These are phyloP conservation scores for Dasyurus viverrinus DNA, from an alignment of 2,113 vertebrate genomes.

Conservation along the genomic window DNA sequence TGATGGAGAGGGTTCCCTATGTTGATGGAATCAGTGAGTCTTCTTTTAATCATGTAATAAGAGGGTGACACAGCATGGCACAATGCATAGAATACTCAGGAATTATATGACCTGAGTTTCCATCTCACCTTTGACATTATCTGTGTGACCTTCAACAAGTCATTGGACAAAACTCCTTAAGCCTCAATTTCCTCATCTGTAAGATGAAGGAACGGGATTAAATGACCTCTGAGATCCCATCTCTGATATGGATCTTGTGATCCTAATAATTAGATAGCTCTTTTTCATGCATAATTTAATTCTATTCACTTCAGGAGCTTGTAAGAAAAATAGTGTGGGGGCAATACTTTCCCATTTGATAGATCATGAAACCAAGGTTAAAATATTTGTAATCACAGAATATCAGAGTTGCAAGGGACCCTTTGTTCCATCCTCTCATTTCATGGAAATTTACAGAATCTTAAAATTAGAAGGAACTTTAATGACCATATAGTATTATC, in stretches of 20 bases:
- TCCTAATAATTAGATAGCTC: not conserved
- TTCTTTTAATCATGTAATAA: constrained; percentile 4
- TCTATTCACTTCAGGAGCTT: not conserved
- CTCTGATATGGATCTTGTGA: not conserved
- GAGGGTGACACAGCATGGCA: not conserved
- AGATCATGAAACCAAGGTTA: not conserved
- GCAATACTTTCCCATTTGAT: not conserved
- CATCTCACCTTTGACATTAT: not conserved
- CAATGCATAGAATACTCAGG: not conserved
- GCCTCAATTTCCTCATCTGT: not conserved
- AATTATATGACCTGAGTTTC: not conserved
- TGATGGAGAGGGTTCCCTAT: not conserved
- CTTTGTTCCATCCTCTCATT: not conserved
- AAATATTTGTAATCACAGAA: not conserved
- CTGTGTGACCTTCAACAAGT: not conserved
- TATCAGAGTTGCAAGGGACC: not conserved
- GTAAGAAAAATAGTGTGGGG: not conserved
- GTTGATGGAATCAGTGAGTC: not conserved
- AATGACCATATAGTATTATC: not conserved
- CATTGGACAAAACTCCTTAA: not conserved
- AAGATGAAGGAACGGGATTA: not conserved
- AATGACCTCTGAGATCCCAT: not conserved
- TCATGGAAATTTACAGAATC: not conserved
- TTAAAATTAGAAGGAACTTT: not conserved
- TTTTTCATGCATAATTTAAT: not conserved